Evolutionary conservation across 1,140 invertebrate species (phyloP).

Genomic region (Papilio polyxenes): DNA sequence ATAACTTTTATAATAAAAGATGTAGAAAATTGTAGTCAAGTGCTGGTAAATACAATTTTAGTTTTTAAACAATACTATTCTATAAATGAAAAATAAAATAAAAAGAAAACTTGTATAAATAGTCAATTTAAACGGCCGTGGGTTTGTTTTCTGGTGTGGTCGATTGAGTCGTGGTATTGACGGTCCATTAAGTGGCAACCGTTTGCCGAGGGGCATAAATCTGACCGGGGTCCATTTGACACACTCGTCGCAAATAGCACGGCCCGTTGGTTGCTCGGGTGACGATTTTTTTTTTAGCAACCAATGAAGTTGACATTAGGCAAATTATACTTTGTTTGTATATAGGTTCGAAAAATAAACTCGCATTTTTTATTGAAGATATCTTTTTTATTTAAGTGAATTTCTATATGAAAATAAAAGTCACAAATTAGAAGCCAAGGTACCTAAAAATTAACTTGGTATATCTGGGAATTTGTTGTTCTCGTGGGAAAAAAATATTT

Average conservation of each 20-base stretch:
- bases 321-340: no score
- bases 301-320: not conserved
- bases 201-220: slow-evolving; percentile 18
- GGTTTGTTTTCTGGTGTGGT: slow-evolving; percentile 16
- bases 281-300: not conserved
- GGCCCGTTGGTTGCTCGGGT: slow-evolving; percentile 16
- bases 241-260: slow-evolving; percentile 23
- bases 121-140: slow-evolving; percentile 6
- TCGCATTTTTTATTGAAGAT: no score
- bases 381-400: no score
- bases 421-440: no score
- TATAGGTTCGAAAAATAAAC: no score
- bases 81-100: no score
- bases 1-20: not conserved
- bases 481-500: no score
- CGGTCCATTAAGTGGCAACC: slow-evolving; percentile 33
- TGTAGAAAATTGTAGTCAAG: not conserved
- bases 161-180: slow-evolving; percentile 29
- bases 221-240: slow-evolving; percentile 26
- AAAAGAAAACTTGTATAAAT: slow-evolving; percentile 6
- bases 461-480: no score
- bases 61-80: no score
- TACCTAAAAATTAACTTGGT: no score
- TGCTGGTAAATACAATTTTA: not conserved
- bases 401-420: no score